Evolutionary conservation across 2,888 invertebrate species (phyloP).

Genomic region (Clostera curtula): DNA sequence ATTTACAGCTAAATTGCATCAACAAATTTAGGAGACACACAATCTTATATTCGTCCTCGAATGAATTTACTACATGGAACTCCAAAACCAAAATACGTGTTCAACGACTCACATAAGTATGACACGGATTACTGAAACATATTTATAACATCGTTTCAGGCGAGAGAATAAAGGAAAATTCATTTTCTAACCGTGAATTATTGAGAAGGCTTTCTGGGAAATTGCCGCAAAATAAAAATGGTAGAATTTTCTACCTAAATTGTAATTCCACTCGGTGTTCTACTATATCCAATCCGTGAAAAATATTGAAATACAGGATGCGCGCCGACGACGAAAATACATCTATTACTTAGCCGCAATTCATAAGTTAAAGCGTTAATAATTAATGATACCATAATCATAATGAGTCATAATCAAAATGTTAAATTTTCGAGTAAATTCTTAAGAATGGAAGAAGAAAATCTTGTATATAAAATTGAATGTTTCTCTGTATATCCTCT

Average conservation of each 20-base stretch:
- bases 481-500: too few species aligned
- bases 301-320: conserved; percentile 47
- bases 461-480: too few species aligned
- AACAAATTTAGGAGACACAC: too few species aligned
- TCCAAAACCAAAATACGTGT: too few species aligned
- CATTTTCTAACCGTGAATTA: conserved; percentile 27
- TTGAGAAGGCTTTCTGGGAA: conserved; percentile 26
- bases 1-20: too few species aligned
- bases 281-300: conserved; percentile 41
- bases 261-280: conserved; percentile 32
- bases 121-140: too few species aligned
- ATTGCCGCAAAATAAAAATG: conserved; percentile 29
- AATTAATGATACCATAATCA: too few species aligned
- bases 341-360: conserved; percentile 24
- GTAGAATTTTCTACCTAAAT: conserved; percentile 27
- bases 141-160: conserved; percentile 4
- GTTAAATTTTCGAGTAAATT: too few species aligned
- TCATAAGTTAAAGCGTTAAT: conserved; percentile 21
- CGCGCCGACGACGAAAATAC: conserved; percentile 35
- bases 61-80: too few species aligned
- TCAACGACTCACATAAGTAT: too few species aligned
- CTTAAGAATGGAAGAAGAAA: conserved; percentile 1
- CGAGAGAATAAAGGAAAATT: conserved; percentile 7
- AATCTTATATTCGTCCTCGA: too few species aligned
- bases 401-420: too few species aligned